Evolutionary conservation across 1,140 invertebrate species (phyloP).

Genomic region (Delia radicum): DNA sequence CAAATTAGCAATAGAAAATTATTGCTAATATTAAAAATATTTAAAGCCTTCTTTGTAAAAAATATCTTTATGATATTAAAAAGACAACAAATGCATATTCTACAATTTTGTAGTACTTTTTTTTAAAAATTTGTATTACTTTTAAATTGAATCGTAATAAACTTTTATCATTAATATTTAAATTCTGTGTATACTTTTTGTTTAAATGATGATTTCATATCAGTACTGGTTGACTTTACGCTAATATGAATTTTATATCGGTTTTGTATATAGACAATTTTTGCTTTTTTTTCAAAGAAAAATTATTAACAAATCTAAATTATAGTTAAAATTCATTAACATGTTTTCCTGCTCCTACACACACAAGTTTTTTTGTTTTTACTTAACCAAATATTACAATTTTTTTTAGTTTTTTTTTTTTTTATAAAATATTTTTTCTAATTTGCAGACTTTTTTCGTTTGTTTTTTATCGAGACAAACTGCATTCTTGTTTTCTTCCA

Average conservation of each 20-base stretch:
- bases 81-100: no score
- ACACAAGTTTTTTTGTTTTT: no score
- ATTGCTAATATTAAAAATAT: no score
- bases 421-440: slow-evolving; percentile 14
- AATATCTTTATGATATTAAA: no score
- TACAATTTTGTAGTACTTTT: no score
- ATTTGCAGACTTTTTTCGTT: not conserved
- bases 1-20: no score
- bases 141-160: no score
- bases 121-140: no score
- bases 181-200: no score
- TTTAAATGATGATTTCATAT: not conserved
- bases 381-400: slow-evolving; percentile 1
- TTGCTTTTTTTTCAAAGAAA: not conserved
- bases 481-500: not conserved
- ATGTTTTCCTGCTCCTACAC: not conserved
- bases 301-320: slow-evolving; percentile 20
- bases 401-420: not conserved
- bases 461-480: not conserved
- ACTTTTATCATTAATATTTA: no score
- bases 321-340: slow-evolving; percentile 22
- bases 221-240: not conserved
- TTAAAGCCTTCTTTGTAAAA: no score
- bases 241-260: not conserved
- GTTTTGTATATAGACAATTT: not conserved